Percentiles rank a stretch among this genome's conserved stretches.
Conservation (phyloP, 2,888 invertebrate species). For the Sepioteuthis lessoniana region DNA sequence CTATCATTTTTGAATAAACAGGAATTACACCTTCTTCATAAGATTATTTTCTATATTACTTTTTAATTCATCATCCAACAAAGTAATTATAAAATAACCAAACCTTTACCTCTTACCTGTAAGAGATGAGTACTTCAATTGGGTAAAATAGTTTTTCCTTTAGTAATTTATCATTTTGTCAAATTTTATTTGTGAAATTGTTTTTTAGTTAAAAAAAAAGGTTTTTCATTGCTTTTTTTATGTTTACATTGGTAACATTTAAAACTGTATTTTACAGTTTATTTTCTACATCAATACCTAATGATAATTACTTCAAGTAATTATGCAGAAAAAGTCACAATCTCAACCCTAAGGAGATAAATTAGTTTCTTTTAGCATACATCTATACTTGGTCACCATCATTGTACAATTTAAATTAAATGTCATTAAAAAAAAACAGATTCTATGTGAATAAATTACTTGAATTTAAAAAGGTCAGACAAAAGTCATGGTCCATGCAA, state of each 20-base stretch:
- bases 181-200: not conserved
- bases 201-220: not conserved
- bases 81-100: too few relatives aligned
- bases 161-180: too few relatives aligned
- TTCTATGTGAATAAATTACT: not conserved
- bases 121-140: too few relatives aligned
- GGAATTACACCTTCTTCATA: too few relatives aligned
- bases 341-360: not conserved
- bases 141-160: too few relatives aligned
- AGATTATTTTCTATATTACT: too few relatives aligned
- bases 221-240: not conserved
- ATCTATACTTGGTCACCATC: not conserved
- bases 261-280: not conserved
- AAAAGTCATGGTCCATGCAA: not conserved
- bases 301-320: not conserved
- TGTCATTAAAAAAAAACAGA: not conserved
- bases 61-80: too few relatives aligned
- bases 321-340: not conserved
- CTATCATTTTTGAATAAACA: too few relatives aligned
- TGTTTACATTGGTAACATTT: not conserved
- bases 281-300: not conserved
- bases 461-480: not conserved
- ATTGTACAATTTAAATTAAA: not conserved
- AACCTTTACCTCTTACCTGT: too few relatives aligned
- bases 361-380: not conserved